These are phyloP conservation scores for Potorous gilbertii DNA, from an alignment of 2,797 vertebrate species.

Conservation along the genomic window DNA sequence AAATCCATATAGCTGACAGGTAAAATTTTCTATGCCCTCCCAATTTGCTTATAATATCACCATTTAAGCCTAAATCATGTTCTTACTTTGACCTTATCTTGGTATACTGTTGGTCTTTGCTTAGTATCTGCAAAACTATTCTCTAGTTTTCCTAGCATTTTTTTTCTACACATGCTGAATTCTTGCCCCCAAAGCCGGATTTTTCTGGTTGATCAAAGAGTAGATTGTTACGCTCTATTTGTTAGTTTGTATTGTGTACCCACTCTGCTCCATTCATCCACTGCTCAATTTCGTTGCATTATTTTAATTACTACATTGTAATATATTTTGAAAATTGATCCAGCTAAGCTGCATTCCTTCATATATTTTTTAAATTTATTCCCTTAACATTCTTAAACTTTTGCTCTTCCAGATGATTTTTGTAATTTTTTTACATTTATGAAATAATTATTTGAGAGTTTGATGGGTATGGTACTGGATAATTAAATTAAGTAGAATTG, in stretches of 20 bases:
- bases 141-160: neutral
- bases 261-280: neutral
- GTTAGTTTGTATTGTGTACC: neutral
- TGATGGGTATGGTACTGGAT: neutral
- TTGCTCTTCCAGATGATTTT: neutral
- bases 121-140: neutral
- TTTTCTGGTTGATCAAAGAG: neutral
- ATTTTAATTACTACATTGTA: neutral
- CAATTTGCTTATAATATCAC: neutral
- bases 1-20: neutral
- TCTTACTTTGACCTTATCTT: neutral
- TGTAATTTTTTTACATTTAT: neutral
- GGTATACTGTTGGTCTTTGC: neutral
- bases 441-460: neutral
- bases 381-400: neutral
- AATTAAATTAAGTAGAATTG: neutral
- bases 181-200: neutral
- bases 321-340: neutral
- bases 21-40: neutral
- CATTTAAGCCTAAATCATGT: neutral
- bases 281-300: neutral
- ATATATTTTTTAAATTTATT: neutral
- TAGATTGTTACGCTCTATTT: neutral
- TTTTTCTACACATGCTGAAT: neutral
- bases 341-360: neutral